Conservation (phyloP, 2,797 vertebrate species). For the Merluccius polli region DNA sequence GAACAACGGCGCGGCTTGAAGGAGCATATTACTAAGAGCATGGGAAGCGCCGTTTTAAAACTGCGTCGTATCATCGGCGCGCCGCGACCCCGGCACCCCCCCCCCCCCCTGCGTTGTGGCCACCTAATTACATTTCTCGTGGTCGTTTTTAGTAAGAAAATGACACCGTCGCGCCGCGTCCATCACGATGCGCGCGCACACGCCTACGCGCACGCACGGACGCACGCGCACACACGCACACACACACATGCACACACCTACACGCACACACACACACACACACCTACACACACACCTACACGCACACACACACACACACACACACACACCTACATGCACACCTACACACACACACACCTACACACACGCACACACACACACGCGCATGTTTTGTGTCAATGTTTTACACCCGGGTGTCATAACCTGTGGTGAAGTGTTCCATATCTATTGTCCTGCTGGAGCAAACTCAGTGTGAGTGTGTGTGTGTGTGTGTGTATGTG, state of each 20-base stretch:
- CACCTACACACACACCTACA: too few relatives aligned
- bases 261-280: too few relatives aligned
- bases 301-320: background rate
- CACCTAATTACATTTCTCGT: slow-evolving; percentile 45
- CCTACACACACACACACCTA: background rate
- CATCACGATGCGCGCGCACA: slow-evolving; percentile 7
- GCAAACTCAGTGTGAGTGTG: too few relatives aligned
- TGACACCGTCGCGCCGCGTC: background rate
- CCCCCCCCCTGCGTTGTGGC: slow-evolving; percentile 39
- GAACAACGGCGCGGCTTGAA: slow-evolving; percentile 58
- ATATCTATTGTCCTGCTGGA: too few relatives aligned
- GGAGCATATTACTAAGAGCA: slow-evolving; percentile 62
- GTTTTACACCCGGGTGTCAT: too few relatives aligned
- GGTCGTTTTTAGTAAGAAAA: slow-evolving; percentile 22
- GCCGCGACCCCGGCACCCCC: slow-evolving; percentile 52
- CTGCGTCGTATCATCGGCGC: slow-evolving; percentile 54
- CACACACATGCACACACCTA: background rate
- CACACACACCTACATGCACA: background rate
- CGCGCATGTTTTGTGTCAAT: background rate
- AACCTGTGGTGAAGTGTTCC: too few relatives aligned
- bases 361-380: background rate
- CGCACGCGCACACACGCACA: background rate
- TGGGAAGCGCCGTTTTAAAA: slow-evolving; percentile 48
- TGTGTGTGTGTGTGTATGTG: too few relatives aligned
- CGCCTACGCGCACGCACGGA: too few relatives aligned